These are phyloP conservation scores for Osmerus mordax DNA, from an alignment of 2,113 vertebrate genomes.

Conservation along the genomic window DNA sequence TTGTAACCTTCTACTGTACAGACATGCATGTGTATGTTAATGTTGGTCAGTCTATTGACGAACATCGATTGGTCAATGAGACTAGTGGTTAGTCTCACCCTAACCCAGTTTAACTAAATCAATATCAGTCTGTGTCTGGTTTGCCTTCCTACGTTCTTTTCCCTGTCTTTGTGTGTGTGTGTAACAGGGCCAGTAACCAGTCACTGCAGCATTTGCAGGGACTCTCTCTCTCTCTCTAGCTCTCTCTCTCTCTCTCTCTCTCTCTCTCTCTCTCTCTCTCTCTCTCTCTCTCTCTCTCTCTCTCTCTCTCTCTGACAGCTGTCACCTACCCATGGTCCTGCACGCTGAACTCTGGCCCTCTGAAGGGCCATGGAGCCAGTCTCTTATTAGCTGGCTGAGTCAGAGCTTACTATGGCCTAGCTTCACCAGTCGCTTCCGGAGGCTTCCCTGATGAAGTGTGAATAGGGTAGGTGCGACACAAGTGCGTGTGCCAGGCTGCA, in stretches of 20 bases:
- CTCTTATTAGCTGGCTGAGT: conserved; percentile 45
- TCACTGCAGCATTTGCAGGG: too few species aligned
- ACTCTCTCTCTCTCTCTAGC: too few species aligned
- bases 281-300: too few species aligned
- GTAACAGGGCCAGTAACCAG: conserved; percentile 5
- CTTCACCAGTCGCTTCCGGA: conserved; percentile 42
- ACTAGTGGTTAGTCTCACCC: background rate
- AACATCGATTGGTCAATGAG: too few species aligned
- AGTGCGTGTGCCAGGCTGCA: background rate
- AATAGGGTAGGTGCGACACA: conserved; percentile 33
- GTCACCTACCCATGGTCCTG: too few species aligned
- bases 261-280: too few species aligned
- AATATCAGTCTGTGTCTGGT: background rate
- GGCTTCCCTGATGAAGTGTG: conserved; percentile 7
- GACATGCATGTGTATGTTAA: too few species aligned
- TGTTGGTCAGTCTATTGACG: too few species aligned
- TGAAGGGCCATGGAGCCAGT: background rate
- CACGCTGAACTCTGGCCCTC: too few species aligned
- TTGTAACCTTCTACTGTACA: too few species aligned
- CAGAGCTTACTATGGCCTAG: conserved; percentile 29
- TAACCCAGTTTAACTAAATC: background rate
- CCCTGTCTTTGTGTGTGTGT: conserved; percentile 14
- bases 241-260: too few species aligned
- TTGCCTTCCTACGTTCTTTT: conserved; percentile 2
- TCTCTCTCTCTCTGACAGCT: too few species aligned